phyloP scores from a whole-genome alignment of 2,888 invertebrate species.

The Omphaloscelis lunosa region DNA sequence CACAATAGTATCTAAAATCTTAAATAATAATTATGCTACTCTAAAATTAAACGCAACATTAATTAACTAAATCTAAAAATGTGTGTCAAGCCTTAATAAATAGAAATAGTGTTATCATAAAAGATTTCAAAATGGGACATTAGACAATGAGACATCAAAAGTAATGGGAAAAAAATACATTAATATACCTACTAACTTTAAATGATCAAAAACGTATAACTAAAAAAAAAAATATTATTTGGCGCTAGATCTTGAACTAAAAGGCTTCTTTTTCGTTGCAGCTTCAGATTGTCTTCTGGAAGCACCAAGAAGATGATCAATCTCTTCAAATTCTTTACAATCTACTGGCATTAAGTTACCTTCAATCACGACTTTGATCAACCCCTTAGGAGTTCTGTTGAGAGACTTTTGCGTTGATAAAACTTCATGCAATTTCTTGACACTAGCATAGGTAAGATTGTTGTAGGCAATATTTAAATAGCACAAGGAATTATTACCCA shows the following conservation, averaged over 20 bases:
- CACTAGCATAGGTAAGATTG: conserved; percentile 70
- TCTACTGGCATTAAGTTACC: conserved; percentile 78
- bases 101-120: not conserved
- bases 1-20: not conserved
- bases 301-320: conserved; percentile 65
- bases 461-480: conserved; percentile 81
- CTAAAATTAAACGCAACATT: not conserved
- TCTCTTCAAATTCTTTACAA: conserved; percentile 71
- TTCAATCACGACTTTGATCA: conserved; percentile 77
- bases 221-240: not conserved
- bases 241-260: not conserved
- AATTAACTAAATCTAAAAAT: not conserved
- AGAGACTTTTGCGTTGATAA: conserved; percentile 70
- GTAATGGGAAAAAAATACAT: too few species aligned
- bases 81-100: not conserved
- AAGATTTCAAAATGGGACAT: not conserved
- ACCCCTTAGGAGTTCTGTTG: conserved; percentile 74
- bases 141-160: not conserved
- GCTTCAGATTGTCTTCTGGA: not conserved
- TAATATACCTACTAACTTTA: not conserved
- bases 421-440: conserved; percentile 74
- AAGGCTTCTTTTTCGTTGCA: not conserved
- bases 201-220: not conserved
- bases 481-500: conserved; percentile 77
- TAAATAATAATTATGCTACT: not conserved